Base-by-base conservation (phyloP, 2,113 vertebrate genomes). In the Gasterosteus nipponicus region DNA sequence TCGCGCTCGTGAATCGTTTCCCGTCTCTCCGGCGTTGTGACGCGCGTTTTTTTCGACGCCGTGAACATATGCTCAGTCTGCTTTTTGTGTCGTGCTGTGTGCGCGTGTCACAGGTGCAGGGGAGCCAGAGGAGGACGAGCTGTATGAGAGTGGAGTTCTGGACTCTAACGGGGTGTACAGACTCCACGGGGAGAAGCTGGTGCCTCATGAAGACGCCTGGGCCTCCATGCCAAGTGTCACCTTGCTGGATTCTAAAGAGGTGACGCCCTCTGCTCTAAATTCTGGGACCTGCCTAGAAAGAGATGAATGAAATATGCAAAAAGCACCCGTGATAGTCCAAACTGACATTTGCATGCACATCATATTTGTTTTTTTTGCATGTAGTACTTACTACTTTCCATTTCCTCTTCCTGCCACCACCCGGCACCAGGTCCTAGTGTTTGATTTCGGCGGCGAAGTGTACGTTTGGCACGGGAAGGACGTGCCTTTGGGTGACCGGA, bases 401-500 rank as follows among this genome's bases (percentile, higher is more conserved):
- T 44, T 14, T 44, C 42, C 42, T 16, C 26, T 62, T 60, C 60
- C 22, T 39, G 49, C 15, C 60, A 35, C 53, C 18, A 7, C n/a
- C 11, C 31, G 18, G 71, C 54, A 1, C 35, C 80, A 95, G 95
- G 94, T 93, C 1, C 83, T 95, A 42, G 94, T 95, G 84, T 94
- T 95, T 86, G 95, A 95, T 80, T 95, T 95, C 88, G 95, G 95
- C 69, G 70, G 92, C 0, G 95, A 95, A 63, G 90, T 95, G 75
- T 95, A 95, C 19, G 92, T 95, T 1, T 95, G 95, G 95, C 90
- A 92, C 1, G 95, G 95, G 18, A 95, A 95, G 82, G 95, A 95
- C 10, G 95, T 95, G 74, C 70, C 94, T 26, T 83, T 95, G 84
- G 84, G 89, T 29, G 92, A 95, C 82, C 92, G 95, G 67, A 95